phyloP scores from a whole-genome alignment of 2,113 vertebrate genomes.

The Etia nguti region DNA sequence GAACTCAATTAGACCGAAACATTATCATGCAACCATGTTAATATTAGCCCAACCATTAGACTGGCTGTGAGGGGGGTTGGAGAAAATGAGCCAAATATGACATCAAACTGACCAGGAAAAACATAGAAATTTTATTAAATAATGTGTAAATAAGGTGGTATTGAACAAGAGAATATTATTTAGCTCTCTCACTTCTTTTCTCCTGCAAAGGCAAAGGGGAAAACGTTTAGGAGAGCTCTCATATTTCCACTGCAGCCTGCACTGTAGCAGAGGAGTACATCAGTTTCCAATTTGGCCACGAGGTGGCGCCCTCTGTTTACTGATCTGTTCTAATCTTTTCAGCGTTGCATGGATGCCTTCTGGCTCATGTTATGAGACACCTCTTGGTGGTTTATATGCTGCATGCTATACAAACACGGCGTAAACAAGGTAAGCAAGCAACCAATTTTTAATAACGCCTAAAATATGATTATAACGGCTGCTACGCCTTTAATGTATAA shows the following conservation, averaged over 20 bases:
- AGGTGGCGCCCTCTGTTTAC: slow-evolving; percentile 22
- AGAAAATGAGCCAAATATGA: background rate
- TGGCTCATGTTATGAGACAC: background rate
- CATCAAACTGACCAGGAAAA: background rate
- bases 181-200: background rate
- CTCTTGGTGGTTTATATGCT: background rate
- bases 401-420: background rate
- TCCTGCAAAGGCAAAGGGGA: slow-evolving; percentile 21
- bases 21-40: background rate
- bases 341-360: background rate
- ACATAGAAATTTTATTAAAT: slow-evolving; percentile 3
- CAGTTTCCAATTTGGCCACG: slow-evolving; percentile 23
- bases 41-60: background rate
- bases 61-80: background rate
- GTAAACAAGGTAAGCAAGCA: background rate
- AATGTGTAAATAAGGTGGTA: background rate
- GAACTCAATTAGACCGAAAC: background rate
- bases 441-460: background rate
- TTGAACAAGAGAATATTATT: background rate
- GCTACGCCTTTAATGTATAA: background rate
- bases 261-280: background rate
- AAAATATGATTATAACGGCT: background rate
- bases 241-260: background rate
- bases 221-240: background rate
- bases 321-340: background rate